phyloP scores from a whole-genome alignment of 2,797 vertebrate genomes.

The Channa striata region DNA sequence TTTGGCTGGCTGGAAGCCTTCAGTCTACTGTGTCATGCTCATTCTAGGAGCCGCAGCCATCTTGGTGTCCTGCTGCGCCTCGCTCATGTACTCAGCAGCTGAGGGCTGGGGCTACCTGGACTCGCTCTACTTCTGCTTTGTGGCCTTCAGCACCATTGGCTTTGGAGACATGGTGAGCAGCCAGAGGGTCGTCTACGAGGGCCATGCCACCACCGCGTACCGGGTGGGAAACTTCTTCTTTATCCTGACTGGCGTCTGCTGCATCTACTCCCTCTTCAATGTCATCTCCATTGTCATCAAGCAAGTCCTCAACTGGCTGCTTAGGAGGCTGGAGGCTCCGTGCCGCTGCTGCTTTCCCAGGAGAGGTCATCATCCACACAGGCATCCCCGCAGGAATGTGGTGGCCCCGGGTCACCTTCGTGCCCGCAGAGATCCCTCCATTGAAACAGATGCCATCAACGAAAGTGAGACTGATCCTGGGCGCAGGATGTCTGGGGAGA shows the following conservation, averaged over 20 bases:
- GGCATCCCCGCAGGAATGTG: conserved; percentile 85
- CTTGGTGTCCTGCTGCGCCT: conserved; percentile 93
- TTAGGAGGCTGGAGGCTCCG: conserved; percentile 84
- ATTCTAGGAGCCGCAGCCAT: conserved; percentile 92
- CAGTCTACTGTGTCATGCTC: conserved; percentile 94
- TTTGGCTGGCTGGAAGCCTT: conserved; percentile 92
- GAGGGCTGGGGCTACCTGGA: conserved; percentile 96
- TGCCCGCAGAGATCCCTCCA: conserved; percentile 85
- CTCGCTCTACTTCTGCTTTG: conserved; percentile 96
- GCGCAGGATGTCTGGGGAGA: conserved; percentile 93
- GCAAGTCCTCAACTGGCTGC: conserved; percentile 95
- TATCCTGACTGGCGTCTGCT: conserved; percentile 95
- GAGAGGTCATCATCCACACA: conserved; percentile 80
- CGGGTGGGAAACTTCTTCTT: conserved; percentile 93
- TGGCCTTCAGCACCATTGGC: conserved; percentile 97
- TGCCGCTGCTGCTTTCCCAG: conserved; percentile 81
- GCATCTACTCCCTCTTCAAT: conserved; percentile 97
- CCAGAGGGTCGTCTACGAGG: conserved; percentile 88
- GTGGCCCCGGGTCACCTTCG: conserved; percentile 88
- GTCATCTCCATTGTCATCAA: conserved; percentile 98
- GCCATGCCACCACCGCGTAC: conserved; percentile 85
- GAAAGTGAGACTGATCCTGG: conserved; percentile 90
- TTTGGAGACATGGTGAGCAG: conserved; percentile 97
- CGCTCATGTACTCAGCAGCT: conserved; percentile 90
- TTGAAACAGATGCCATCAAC: conserved; percentile 89